phyloP scores from a whole-genome alignment of 2,888 invertebrate genomes.

The Dolichomitus sp. region DNA sequence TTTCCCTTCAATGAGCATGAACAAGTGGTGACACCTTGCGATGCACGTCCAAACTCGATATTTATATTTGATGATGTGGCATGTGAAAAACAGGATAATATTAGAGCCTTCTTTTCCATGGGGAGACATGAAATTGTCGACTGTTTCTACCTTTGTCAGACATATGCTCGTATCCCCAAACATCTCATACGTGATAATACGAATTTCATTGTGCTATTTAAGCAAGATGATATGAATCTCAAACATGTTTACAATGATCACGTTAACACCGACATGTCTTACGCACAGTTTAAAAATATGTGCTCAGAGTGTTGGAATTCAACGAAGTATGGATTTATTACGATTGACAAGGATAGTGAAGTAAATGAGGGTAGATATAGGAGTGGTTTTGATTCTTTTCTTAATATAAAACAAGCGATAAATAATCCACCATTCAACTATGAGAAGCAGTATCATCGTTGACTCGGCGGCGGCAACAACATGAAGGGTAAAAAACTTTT shows the following conservation, averaged over 20 bases:
- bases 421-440: conserved; percentile 26
- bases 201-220: conserved; percentile 80
- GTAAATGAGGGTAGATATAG: conserved; percentile 67
- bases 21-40: conserved; percentile 55
- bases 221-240: conserved; percentile 81
- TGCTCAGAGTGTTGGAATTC: conserved; percentile 69
- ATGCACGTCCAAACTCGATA: conserved; percentile 72
- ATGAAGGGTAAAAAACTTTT: conserved; percentile 29
- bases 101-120: conserved; percentile 69
- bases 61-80: conserved; percentile 84
- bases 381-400: conserved; percentile 63
- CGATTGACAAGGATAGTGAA: conserved; percentile 70
- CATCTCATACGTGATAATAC: conserved; percentile 82
- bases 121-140: conserved; percentile 75
- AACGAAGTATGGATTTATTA: conserved; percentile 69
- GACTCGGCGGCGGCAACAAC: no score
- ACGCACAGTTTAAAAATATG: conserved; percentile 63
- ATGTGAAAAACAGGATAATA: conserved; percentile 72
- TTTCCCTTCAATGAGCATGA: conserved; percentile 57
- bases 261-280: conserved; percentile 70
- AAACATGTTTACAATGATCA: conserved; percentile 76
- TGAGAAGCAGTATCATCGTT: not conserved
- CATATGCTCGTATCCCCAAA: no score
- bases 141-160: conserved; percentile 79
- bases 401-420: conserved; percentile 21